Conservation (phyloP, 2,113 vertebrate species). For the Scytalopus superciliaris region DNA sequence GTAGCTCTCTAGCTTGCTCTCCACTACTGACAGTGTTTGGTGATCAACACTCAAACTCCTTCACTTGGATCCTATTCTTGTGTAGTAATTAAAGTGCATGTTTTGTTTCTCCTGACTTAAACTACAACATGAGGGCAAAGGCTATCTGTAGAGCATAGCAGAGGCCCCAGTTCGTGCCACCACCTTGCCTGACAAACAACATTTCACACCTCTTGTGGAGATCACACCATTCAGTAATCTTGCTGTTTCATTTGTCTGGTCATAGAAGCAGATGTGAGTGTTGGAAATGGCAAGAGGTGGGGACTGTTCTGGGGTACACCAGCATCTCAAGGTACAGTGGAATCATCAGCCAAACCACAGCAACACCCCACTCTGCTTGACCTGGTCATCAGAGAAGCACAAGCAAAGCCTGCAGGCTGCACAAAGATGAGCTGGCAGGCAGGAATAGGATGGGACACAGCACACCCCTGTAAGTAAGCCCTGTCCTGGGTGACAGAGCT, state of each 20-base stretch:
- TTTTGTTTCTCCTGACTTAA: background rate
- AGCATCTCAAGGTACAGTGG: background rate
- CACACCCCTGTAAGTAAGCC: background rate
- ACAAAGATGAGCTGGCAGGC: background rate
- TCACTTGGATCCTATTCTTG: background rate
- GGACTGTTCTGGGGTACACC: background rate
- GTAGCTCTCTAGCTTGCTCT: background rate
- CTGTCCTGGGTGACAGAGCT: background rate
- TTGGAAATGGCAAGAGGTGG: background rate
- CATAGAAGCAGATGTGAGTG: background rate
- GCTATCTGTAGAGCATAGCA: background rate
- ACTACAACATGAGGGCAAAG: background rate
- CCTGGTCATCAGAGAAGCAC: background rate
- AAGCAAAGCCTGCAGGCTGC: background rate
- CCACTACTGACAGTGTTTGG: background rate
- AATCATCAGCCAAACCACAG: background rate
- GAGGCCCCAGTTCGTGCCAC: background rate
- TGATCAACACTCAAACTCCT: background rate
- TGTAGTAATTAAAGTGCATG: background rate
- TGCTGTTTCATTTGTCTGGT: background rate
- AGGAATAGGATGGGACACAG: background rate
- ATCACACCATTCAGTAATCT: background rate
- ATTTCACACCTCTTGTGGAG: background rate
- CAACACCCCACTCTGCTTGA: background rate
- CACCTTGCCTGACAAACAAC: background rate